Base-by-base conservation (phyloP, 2,113 vertebrate genomes). In the Forbesichthys agassizii region DNA sequence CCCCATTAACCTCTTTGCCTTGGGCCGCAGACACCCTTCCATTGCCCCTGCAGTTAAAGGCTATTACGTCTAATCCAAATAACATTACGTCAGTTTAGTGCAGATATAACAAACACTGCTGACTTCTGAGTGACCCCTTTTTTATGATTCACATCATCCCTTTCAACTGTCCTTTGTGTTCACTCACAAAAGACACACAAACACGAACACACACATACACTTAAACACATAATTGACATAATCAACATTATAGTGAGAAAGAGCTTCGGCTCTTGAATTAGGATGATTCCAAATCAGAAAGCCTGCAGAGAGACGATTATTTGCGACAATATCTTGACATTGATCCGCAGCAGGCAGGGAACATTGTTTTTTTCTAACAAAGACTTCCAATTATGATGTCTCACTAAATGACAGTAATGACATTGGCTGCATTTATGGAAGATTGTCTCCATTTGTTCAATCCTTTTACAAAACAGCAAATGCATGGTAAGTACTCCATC, bases 191-290 rank as follows among this genome's bases (percentile, higher is more conserved):
- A 27, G 27, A 27, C 27, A 27, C 53, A 47, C 49, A 62, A 8
- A 9, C 20, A 27, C 0, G 2, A 1, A 27, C 27, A 27, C 27
- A 27, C 69, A 70, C 42, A 51, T 53, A 52, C 60, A 67, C 53
- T 47, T 51, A 62, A 10, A 9, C 20, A 27, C 0, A 13, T 67
- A 71, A 80, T 66, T 55, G 70, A 73, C 63, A 68, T 69, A 79
- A 76, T 86, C 69, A 83, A 47, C 63, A 52, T 64, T 55, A 71
- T 48, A 72, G 58, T 46, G 62, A 27, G 62, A 81, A 81, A 72
- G 68, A 64, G 68, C 74, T 84, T 73, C 75, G 53, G 64, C 71
- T 86, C 76, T 74, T 64, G 83, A 83, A 65, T 84, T 81, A 77
- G 85, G 75, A 75, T 83, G 86, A 82, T 69, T 78, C 83, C 27